Conservation (phyloP, 1,140 invertebrate genomes). For the Nephila pilipes region DNA sequence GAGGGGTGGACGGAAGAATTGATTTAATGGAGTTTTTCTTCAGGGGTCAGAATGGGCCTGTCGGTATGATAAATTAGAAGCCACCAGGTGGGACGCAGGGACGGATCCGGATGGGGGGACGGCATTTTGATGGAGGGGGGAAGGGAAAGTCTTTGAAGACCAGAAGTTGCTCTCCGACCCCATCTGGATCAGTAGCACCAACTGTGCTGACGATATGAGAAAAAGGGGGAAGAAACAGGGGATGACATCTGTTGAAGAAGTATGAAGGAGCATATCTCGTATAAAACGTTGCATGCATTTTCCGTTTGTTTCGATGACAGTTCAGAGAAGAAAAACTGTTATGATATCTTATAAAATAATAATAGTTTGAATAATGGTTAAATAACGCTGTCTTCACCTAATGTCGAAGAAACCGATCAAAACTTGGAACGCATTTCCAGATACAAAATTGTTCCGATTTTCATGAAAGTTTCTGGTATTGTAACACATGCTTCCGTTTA, state of each 20-base stretch:
- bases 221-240: not conserved
- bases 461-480: too few species aligned
- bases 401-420: too few species aligned
- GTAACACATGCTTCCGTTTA: too few species aligned
- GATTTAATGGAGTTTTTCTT: slow-evolving; percentile 73
- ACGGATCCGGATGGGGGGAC: slow-evolving; percentile 17
- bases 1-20: slow-evolving; percentile 65
- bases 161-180: slow-evolving; percentile 61
- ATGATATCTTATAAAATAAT: not conserved
- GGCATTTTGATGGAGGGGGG: not conserved
- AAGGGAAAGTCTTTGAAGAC: slow-evolving; percentile 47
- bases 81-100: slow-evolving; percentile 64
- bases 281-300: not conserved
- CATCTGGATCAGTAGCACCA: slow-evolving; percentile 67
- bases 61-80: slow-evolving; percentile 61
- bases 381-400: too few species aligned
- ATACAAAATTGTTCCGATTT: too few species aligned
- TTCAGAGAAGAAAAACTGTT: not conserved
- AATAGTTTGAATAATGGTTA: too few species aligned
- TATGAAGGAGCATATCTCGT: too few species aligned
- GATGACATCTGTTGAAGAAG: not conserved
- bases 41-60: not conserved
- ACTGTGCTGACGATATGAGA: slow-evolving; percentile 28
- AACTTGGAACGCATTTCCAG: too few species aligned
- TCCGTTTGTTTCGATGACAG: not conserved